These are phyloP conservation scores for Drosophila nr. fundita DNA, from an alignment of 2,888 invertebrate species.

Conservation along the genomic window DNA sequence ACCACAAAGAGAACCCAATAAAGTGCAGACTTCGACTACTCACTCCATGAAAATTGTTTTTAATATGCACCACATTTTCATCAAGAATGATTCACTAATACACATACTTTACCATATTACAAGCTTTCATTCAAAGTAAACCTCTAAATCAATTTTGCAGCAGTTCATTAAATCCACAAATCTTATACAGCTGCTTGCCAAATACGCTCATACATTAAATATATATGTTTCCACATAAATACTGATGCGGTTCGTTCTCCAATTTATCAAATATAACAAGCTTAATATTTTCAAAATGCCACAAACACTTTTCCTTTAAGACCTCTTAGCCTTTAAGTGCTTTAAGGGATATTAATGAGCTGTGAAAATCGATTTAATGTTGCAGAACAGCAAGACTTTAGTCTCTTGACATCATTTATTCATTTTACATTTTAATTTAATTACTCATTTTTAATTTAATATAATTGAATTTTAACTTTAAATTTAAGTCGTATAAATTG, in stretches of 20 bases:
- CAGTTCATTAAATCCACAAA: slow-evolving; percentile 37
- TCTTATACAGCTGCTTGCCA: slow-evolving; percentile 11
- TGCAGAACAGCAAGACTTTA: not conserved
- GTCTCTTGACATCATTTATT: not conserved
- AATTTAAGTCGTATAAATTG: not conserved
- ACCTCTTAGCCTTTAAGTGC: not conserved
- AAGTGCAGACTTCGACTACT: slow-evolving; percentile 42
- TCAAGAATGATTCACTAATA: not conserved
- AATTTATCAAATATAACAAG: slow-evolving; percentile 35
- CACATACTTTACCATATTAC: slow-evolving; percentile 22
- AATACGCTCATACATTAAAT: slow-evolving; percentile 12
- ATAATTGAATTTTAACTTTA: not conserved
- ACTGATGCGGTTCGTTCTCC: slow-evolving; percentile 15
- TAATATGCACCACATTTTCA: slow-evolving; percentile 17
- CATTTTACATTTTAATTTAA: not conserved
- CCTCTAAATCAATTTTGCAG: slow-evolving; percentile 43
- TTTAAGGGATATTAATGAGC: not conserved
- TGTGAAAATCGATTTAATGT: not conserved
- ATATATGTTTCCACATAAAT: slow-evolving; percentile 13
- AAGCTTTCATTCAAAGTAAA: slow-evolving; percentile 6
- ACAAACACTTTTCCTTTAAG: slow-evolving; percentile 24
- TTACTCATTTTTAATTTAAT: not conserved
- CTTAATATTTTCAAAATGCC: slow-evolving; percentile 38
- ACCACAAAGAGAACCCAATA: slow-evolving; percentile 20
- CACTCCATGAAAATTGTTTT: slow-evolving; percentile 54